Base-by-base conservation (phyloP, 2,113 vertebrate genomes). In the Rhinopomastus cyanomelas region DNA sequence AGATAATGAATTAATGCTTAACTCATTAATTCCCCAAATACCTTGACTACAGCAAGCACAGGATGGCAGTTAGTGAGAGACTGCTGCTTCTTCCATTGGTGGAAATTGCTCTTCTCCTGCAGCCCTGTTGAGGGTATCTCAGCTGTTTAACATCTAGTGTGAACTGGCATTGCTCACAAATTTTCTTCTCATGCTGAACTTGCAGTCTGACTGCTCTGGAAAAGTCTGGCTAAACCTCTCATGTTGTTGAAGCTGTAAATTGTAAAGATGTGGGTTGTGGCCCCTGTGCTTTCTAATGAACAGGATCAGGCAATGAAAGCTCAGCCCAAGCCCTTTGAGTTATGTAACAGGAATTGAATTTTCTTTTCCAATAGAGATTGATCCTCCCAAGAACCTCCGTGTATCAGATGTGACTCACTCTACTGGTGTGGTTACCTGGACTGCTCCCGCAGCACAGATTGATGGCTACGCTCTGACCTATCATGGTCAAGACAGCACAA, bases 391-490 rank as follows among this genome's bases (percentile, higher is more conserved):
- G 88, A 97, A 98, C 87, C 92, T 99, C 16, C 95, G 8, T 78
- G 96, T 97, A 6, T 95, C 95, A 29, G 96, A 97, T 30, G 93
- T 98, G 15, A 96, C 95, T 15, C 75, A 83, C 59, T 96, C 98
- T 16, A 88, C 97, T 39, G 98, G 96, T 4, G 44, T 92, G 11
- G 26, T 98, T 93, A 98, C 97, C 32, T 99, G 99, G 98, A 93
- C 44, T 39, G 92, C 97, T 68, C 98, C 98, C 18, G 90, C 93
- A 53, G 98, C 98, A 64, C 91, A 97, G 85, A 98, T 98, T 17
- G 97, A 98, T 30, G 98, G 98, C 26, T 99, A 98, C 68, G 73
- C 94, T 85, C 97, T 99, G 79, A 98, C 96, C 34, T 98, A 98
- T 94, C 97, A 96, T 53, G 73, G 97, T 51, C 96, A 83, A 52